A percentile compares a stretch with the other conserved stretches of the same genome.
Conservation (phyloP, 1,140 invertebrate genomes). For the Drosophila parvula region DNA sequence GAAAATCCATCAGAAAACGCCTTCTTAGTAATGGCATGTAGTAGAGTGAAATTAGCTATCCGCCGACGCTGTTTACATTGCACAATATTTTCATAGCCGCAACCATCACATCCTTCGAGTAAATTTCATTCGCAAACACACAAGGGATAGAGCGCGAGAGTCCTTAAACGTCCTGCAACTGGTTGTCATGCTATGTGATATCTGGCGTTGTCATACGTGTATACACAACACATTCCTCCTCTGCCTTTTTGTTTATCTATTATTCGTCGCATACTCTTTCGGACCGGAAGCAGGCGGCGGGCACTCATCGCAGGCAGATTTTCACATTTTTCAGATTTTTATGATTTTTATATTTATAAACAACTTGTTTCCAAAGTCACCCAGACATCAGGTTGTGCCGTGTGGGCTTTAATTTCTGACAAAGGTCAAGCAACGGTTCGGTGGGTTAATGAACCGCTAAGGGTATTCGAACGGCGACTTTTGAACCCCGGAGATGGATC, state of each 20-base stretch:
- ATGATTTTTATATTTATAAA: background rate
- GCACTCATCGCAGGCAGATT: too few relatives aligned
- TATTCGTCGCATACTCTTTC: conserved; percentile 11
- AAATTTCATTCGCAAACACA: conserved; percentile 51
- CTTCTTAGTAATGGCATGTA: conserved; percentile 46
- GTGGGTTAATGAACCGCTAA: conserved; percentile 20
- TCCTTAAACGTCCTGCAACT: conserved; percentile 34
- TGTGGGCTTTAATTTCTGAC: conserved; percentile 7
- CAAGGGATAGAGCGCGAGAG: conserved; percentile 18
- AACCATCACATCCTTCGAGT: conserved; percentile 2
- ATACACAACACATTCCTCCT: conserved; percentile 11
- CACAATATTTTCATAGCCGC: conserved; percentile 52
- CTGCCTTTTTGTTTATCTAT: conserved; percentile 9
- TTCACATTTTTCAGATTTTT: background rate
- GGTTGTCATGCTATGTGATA: conserved; percentile 59
- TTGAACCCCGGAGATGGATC: background rate
- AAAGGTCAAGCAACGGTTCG: conserved; percentile 28
- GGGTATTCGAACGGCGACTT: conserved; percentile 35
- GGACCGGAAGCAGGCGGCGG: conserved; percentile 12
- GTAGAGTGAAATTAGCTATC: conserved; percentile 38
- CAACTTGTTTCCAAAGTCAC: background rate
- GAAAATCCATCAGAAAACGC: conserved; percentile 22
- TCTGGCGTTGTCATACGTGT: conserved; percentile 63
- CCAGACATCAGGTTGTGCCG: background rate
- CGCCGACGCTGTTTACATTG: background rate